These are phyloP conservation scores for Sesia apiformis DNA, from an alignment of 2,888 invertebrate genomes.

Conservation along the genomic window DNA sequence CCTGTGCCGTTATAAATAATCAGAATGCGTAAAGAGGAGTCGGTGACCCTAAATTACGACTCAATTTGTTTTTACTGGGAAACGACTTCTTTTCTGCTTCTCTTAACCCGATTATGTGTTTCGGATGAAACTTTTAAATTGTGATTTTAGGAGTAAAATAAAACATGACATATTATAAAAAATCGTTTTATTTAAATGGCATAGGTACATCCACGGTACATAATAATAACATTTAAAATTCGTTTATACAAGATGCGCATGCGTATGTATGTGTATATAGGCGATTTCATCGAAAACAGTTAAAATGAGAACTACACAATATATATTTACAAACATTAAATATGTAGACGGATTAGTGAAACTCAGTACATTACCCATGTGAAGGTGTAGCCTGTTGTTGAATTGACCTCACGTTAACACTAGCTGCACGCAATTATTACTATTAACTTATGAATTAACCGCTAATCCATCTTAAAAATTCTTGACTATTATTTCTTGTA, in stretches of 20 bases:
- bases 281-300: slow-evolving; percentile 16
- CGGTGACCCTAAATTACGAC: slow-evolving; percentile 51
- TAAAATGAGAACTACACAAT: slow-evolving; percentile 11
- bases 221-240: slow-evolving; percentile 51
- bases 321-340: no score
- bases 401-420: no score
- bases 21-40: slow-evolving; percentile 55
- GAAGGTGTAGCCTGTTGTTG: no score
- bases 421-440: no score
- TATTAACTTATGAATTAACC: neutral
- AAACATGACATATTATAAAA: slow-evolving; percentile 25
- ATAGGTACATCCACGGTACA: slow-evolving; percentile 18
- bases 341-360: no score
- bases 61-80: slow-evolving; percentile 22
- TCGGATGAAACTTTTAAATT: neutral
- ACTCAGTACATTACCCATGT: no score
- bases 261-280: slow-evolving; percentile 22
- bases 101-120: neutral
- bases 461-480: neutral
- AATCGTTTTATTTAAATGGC: slow-evolving; percentile 52
- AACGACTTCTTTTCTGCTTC: slow-evolving; percentile 14
- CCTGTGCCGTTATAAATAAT: slow-evolving; percentile 60
- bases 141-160: slow-evolving; percentile 13
- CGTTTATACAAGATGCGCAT: slow-evolving; percentile 20
- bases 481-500: slow-evolving; percentile 47